Base-by-base conservation (phyloP, 2,888 invertebrate species). In the Drosophila parthenogenetica region DNA sequence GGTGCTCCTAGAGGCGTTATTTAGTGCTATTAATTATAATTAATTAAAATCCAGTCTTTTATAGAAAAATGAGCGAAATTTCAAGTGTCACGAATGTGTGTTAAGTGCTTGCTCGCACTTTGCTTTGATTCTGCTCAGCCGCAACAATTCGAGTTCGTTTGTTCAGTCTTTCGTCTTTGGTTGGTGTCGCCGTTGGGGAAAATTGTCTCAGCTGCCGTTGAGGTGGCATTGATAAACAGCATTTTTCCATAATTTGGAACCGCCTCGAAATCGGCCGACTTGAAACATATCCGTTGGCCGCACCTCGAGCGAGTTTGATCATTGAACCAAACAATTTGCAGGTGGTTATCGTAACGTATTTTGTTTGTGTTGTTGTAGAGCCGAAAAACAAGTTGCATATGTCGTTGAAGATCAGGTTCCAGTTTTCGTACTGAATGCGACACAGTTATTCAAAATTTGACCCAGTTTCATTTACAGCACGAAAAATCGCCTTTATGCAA, bases 21-120 rank as follows among this genome's bases (percentile, higher is more conserved):
- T 50, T 25, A 60, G 5, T 45, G 19, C 42, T 39, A 50, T 73
- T 65, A 64, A 46, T 63, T 75, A 50, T 66, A 72, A 68, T 81
- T 78, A 67, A 73, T 49, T 58, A 54, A 70, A 69, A 72, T 65
- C 62, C 69, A 64, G 72, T 57, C 51, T 73, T 71, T 66, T 69
- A 55, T 19, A 17, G 17, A 16, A 1, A 17, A 29, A 5, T 3
- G 40, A 17, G 22, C 13, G 3, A 37, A 10, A 63, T 69, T 69
- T 35, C 0, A 35, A 76, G 71, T 76, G 69, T 48, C 66, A 51
- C 42, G 64, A 78, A 84, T 81, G 79, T 71, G 81, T 76, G 79
- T 65, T 69, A 62, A 77, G 48, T 59, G 64, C 29, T 29, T 29
- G 29, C 29, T 29, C 29, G 29, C 29, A 29, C 29, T 29, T 29